These are phyloP conservation scores for Ursus arctos DNA, from an alignment of 2,113 vertebrate genomes.

Conservation along the genomic window DNA sequence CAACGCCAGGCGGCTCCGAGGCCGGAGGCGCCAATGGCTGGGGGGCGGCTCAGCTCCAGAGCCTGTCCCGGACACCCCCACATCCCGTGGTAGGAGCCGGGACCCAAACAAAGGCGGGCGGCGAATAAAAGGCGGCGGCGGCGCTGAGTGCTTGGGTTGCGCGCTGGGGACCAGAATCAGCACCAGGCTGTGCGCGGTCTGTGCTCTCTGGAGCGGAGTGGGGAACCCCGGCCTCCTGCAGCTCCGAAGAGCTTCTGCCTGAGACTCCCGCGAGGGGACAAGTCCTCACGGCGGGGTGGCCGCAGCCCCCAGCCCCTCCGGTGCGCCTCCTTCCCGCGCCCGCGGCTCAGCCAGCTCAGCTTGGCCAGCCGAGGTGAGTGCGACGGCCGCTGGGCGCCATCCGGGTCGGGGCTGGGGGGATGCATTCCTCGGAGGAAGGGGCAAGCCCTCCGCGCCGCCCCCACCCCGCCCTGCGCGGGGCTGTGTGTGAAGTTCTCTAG, in stretches of 20 bases:
- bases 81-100: slow-evolving; percentile 75
- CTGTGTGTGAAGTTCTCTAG: slow-evolving; percentile 55
- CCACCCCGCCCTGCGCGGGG: background rate
- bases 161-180: background rate
- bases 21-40: background rate
- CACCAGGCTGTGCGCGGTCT: rapidly evolving
- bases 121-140: slow-evolving; percentile 81
- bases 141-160: background rate
- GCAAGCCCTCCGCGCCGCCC: background rate
- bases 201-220: background rate
- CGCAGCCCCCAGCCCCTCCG: background rate
- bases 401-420: background rate
- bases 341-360: slow-evolving; percentile 1
- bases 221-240: background rate
- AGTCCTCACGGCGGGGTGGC: background rate
- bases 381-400: background rate
- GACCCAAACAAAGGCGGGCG: slow-evolving; percentile 83
- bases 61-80: slow-evolving; percentile 39
- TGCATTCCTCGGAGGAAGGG: background rate
- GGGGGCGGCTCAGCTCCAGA: background rate
- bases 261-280: background rate
- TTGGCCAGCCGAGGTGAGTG: slow-evolving; percentile 74
- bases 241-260: slow-evolving; percentile 21
- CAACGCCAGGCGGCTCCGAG: background rate
- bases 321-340: background rate